These are phyloP conservation scores for Chauna torquata DNA, from an alignment of 2,113 vertebrate species.

Conservation along the genomic window DNA sequence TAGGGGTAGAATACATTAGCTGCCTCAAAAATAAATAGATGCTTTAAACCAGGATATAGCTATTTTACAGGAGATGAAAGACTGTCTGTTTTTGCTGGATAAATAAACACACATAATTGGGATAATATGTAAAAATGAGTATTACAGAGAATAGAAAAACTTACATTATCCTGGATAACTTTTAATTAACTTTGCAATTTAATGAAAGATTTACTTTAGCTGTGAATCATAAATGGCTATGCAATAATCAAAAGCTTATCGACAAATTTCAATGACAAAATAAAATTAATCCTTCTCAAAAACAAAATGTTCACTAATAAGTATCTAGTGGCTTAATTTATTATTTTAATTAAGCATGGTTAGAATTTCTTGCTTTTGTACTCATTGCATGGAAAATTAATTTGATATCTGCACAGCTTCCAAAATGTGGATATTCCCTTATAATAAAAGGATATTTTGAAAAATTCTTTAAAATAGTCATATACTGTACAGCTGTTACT, in stretches of 20 bases:
- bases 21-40: not conserved
- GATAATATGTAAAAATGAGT: not conserved
- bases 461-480: not conserved
- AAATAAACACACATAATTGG: not conserved
- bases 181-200: not conserved
- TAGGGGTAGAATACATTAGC: not conserved
- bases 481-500: not conserved
- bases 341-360: not conserved
- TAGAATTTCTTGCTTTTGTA: not conserved
- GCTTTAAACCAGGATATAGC: not conserved
- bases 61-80: not conserved
- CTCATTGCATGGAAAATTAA: not conserved
- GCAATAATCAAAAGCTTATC: not conserved
- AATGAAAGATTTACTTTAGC: not conserved
- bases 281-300: not conserved
- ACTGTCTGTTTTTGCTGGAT: not conserved
- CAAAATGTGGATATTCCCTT: not conserved
- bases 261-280: not conserved
- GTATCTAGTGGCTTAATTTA: not conserved
- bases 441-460: not conserved
- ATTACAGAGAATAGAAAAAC: not conserved
- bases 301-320: not conserved
- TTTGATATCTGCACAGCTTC: not conserved
- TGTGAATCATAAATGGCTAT: not conserved
- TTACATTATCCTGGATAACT: not conserved